Conservation (phyloP, 2,113 vertebrate species). For the Corythaixoides concolor region DNA sequence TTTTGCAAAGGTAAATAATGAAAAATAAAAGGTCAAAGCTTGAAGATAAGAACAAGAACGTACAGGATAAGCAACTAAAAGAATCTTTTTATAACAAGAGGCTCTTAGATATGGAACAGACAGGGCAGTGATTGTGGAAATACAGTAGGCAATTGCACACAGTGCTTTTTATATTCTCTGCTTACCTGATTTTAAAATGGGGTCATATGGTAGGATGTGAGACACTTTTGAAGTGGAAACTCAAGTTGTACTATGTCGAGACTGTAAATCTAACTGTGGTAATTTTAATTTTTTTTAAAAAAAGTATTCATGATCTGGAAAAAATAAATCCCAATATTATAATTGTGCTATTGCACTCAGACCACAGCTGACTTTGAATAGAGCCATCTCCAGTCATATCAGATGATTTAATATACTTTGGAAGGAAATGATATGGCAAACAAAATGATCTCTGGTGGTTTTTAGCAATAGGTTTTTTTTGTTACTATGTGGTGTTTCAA, state of each 20-base stretch:
- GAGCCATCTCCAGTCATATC: neutral
- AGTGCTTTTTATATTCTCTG: neutral
- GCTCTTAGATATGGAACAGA: neutral
- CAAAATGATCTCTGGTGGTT: neutral
- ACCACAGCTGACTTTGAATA: neutral
- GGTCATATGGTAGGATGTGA: neutral
- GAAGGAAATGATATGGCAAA: neutral
- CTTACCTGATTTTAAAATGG: conserved; percentile 4
- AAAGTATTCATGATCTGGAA: neutral
- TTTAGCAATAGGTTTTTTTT: neutral
- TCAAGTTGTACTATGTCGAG: neutral
- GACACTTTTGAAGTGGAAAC: neutral
- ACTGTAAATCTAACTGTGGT: neutral
- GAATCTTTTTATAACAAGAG: neutral
- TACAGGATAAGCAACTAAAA: neutral
- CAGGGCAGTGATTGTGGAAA: neutral
- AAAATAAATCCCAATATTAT: neutral
- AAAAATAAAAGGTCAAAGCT: conserved; percentile 22
- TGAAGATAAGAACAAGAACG: neutral
- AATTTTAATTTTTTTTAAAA: neutral
- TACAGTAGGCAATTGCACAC: neutral
- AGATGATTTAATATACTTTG: neutral
- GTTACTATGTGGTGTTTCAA: neutral
- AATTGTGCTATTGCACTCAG: neutral
- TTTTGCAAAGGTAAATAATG: conserved; percentile 33